phyloP scores from a whole-genome alignment of 2,888 invertebrate species.

The Ochlodes sylvanus region DNA sequence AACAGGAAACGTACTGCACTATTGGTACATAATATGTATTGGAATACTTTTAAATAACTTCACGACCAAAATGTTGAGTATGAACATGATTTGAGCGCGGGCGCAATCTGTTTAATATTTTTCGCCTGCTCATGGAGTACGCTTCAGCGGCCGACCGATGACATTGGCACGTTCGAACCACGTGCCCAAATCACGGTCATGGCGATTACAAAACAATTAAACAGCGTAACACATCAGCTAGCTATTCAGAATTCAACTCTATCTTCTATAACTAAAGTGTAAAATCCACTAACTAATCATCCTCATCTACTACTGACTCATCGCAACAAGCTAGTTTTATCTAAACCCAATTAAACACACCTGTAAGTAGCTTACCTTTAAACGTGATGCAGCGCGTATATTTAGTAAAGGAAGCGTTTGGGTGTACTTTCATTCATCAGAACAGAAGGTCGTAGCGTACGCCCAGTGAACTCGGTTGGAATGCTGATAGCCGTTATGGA shows the following conservation, averaged over 20 bases:
- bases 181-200: conserved; percentile 39
- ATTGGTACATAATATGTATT: too few species aligned
- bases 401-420: conserved; percentile 7
- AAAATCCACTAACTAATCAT: background rate
- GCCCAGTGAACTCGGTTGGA: background rate
- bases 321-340: background rate
- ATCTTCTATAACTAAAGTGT: background rate
- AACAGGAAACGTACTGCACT: too few species aligned
- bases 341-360: background rate
- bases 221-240: background rate
- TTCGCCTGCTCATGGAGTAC: background rate
- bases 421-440: conserved; percentile 20
- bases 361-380: background rate
- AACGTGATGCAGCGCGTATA: conserved; percentile 3
- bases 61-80: too few species aligned
- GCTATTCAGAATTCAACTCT: background rate
- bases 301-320: too few species aligned
- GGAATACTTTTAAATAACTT: too few species aligned
- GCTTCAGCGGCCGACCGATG: conserved; percentile 34
- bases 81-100: background rate
- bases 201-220: background rate
- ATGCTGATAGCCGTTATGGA: background rate
- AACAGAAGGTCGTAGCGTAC: conserved; percentile 19
- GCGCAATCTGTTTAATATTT: background rate
- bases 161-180: conserved; percentile 44